Percentiles rank a stretch among this genome's conserved stretches.
These are phyloP conservation scores for Trichechus manatus DNA, from an alignment of 2,113 vertebrate species.

Conservation along the genomic window DNA sequence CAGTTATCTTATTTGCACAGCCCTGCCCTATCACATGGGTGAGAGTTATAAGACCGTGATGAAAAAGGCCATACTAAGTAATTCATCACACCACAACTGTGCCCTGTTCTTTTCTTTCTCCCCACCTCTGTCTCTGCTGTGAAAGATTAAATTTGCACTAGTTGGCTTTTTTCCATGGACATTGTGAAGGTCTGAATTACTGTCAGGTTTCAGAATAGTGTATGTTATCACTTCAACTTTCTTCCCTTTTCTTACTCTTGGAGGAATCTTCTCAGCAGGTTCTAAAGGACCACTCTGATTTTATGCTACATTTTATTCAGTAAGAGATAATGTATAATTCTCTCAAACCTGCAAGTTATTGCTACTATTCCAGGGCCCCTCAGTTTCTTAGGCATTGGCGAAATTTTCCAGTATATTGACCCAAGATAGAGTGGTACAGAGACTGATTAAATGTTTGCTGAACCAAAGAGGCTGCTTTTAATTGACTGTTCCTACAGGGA, in stretches of 20 bases:
- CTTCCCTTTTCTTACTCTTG: not conserved
- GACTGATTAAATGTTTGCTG: not conserved
- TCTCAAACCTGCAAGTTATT: not conserved
- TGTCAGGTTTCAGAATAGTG: not conserved
- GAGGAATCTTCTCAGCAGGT: not conserved
- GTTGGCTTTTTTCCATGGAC: not conserved
- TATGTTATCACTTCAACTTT: not conserved
- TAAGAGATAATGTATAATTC: not conserved
- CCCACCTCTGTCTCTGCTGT: not conserved
- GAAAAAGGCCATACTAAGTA: too few species aligned
- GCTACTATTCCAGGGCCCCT: not conserved
- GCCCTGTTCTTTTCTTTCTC: not conserved
- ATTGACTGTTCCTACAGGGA: not conserved
- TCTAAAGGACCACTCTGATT: not conserved
- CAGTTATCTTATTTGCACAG: too few species aligned
- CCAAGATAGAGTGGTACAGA: not conserved
- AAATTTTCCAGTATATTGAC: not conserved
- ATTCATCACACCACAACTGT: not conserved
- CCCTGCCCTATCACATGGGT: too few species aligned
- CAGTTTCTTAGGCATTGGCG: not conserved
- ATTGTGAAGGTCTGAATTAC: not conserved
- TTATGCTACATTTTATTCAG: not conserved
- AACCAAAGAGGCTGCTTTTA: not conserved
- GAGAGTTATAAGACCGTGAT: too few species aligned
- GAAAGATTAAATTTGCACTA: not conserved